Evolutionary conservation across 1,140 invertebrate genomes (phyloP).

Genomic region (Manduca sexta): DNA sequence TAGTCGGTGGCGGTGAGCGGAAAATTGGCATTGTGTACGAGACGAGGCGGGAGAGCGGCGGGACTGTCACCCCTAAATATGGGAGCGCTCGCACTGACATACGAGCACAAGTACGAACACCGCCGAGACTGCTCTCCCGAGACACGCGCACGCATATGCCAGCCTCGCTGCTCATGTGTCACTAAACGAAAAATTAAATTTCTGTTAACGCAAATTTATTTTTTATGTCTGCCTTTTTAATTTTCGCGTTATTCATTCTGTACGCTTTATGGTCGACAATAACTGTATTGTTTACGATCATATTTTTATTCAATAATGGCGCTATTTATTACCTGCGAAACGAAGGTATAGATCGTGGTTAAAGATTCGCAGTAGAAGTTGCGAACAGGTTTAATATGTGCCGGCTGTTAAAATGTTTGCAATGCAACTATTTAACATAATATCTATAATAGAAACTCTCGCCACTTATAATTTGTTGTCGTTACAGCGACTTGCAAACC

Average conservation of each 20-base stretch:
- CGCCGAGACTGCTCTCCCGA: constrained; percentile 9
- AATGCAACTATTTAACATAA: no score
- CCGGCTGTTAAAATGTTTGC: constrained; percentile 1
- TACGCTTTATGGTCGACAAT: constrained; percentile 6
- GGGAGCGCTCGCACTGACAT: constrained; percentile 29
- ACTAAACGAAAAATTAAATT: constrained; percentile 7
- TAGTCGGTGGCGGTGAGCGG: constrained; percentile 67
- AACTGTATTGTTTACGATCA: constrained; percentile 20
- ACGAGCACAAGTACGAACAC: constrained; percentile 13
- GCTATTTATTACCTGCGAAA: constrained; percentile 23
- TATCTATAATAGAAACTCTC: not conserved
- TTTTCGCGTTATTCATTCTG: constrained; percentile 3
- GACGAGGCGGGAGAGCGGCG: constrained; percentile 12
- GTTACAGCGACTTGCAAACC: not conserved
- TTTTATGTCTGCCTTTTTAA: not conserved
- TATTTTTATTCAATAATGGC: constrained; percentile 26
- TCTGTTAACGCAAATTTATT: not conserved
- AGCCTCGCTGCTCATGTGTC: constrained; percentile 1
- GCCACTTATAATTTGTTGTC: not conserved
- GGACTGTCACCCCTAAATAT: constrained; percentile 10
- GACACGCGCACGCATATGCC: constrained; percentile 12
- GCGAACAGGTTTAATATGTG: constrained; percentile 16
- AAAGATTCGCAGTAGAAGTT: constrained; percentile 15
- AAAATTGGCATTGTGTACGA: constrained; percentile 65
- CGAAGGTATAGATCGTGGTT: constrained; percentile 17